These are phyloP conservation scores for Tachuris rubrigastra DNA, from an alignment of 2,113 vertebrate genomes.

Conservation along the genomic window DNA sequence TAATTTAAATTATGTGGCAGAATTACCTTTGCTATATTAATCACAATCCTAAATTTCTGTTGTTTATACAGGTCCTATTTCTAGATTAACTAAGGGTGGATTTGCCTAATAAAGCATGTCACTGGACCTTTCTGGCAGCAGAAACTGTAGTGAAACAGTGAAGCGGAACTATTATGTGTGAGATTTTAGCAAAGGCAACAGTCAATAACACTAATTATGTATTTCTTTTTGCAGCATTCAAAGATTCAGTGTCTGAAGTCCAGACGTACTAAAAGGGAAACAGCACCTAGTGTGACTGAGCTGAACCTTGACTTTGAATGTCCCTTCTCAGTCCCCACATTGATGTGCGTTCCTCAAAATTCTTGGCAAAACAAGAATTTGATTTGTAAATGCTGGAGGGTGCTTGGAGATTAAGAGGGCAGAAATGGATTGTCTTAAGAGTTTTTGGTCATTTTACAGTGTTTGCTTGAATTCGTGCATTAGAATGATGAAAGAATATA, in stretches of 20 bases:
- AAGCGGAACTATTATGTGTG: neutral
- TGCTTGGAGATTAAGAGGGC: neutral
- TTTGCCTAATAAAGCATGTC: neutral
- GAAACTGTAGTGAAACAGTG: neutral
- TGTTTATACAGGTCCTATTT: constrained; percentile 3
- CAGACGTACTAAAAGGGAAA: neutral
- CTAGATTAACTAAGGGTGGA: neutral
- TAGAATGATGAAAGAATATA: neutral
- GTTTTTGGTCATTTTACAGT: neutral
- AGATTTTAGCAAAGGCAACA: neutral
- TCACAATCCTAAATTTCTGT: neutral
- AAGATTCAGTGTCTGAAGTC: neutral
- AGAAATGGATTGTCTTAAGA: neutral
- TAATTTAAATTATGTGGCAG: neutral
- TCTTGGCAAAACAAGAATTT: neutral
- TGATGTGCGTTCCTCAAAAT: neutral
- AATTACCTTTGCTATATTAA: constrained; percentile 30
- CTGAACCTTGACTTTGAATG: neutral
- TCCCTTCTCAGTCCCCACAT: neutral
- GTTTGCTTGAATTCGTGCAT: neutral
- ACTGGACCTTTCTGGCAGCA: neutral
- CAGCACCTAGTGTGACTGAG: neutral
- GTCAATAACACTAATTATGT: neutral
- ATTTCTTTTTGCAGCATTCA: neutral
- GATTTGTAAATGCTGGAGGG: neutral